Conservation (phyloP, 2,888 invertebrate species). For the Ellobium chinense region DNA sequence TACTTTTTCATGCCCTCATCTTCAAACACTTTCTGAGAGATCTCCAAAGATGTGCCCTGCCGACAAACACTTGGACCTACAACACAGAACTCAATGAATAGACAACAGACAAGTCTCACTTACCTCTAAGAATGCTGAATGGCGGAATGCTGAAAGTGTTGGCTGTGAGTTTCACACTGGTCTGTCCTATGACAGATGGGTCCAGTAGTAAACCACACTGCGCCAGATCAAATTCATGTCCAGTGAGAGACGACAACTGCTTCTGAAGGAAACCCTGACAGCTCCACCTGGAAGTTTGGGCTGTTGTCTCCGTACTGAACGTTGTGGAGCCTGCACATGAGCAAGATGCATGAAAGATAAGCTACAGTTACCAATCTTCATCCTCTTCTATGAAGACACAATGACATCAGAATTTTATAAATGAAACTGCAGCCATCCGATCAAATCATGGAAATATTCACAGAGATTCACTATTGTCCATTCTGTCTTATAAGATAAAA, state of each 20-base stretch:
- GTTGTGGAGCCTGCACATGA: constrained; percentile 43
- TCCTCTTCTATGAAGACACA: neutral
- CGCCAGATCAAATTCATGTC: constrained; percentile 24
- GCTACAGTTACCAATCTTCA: neutral
- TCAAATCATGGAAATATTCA: no score
- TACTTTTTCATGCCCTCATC: no score
- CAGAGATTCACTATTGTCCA: no score
- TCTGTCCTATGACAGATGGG: neutral
- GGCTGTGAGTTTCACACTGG: constrained; percentile 51
- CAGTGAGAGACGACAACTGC: constrained; percentile 64
- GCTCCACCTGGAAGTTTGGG: constrained; percentile 50
- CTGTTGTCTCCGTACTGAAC: constrained; percentile 53
- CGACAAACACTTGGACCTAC: no score
- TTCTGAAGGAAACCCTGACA: constrained; percentile 65
- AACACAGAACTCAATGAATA: neutral
- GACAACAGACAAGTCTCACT: neutral
- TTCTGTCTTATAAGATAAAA: no score
- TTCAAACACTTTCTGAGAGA: no score
- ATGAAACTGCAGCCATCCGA: no score
- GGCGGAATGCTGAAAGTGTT: constrained; percentile 85
- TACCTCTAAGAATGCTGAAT: constrained; percentile 85
- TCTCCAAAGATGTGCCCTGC: no score
- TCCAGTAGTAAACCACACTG: constrained; percentile 53
- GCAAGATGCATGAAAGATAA: neutral
- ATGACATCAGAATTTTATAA: no score